phyloP scores from a whole-genome alignment of 2,888 invertebrate species.

The Drosophila neonasuta region DNA sequence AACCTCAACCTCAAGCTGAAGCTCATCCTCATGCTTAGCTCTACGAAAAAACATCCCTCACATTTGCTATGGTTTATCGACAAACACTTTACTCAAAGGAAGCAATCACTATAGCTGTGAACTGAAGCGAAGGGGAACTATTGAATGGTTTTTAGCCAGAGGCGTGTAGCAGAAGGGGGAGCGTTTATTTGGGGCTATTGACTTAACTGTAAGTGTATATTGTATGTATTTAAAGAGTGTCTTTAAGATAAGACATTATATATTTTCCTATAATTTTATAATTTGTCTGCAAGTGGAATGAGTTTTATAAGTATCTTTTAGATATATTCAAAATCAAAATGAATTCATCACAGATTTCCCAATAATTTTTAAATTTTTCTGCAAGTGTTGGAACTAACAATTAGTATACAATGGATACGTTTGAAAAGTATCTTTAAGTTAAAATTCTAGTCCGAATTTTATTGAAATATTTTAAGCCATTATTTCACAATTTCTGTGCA shows the following conservation, averaged over 20 bases:
- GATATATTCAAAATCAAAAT: too few relatives aligned
- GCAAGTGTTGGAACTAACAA: too few relatives aligned
- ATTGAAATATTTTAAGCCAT: too few relatives aligned
- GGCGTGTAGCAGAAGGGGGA: slow-evolving; percentile 17
- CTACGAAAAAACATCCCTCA: slow-evolving; percentile 40
- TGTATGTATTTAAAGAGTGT: neutral
- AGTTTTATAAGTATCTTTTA: too few relatives aligned
- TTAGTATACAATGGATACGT: too few relatives aligned
- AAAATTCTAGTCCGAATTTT: too few relatives aligned
- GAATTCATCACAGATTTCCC: rapidly evolving
- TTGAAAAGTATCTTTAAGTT: too few relatives aligned
- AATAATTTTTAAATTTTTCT: too few relatives aligned
- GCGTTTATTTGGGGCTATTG: neutral
- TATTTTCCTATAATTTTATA: too few relatives aligned
- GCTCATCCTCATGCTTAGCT: slow-evolving; percentile 7
- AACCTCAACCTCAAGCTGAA: slow-evolving; percentile 17
- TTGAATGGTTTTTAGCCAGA: slow-evolving; percentile 26
- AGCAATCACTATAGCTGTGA: slow-evolving; percentile 38
- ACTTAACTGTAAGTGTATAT: neutral
- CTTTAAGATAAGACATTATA: too few relatives aligned
- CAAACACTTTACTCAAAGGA: slow-evolving; percentile 62
- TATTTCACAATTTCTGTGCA: too few relatives aligned
- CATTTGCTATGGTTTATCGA: slow-evolving; percentile 70
- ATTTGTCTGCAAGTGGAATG: too few relatives aligned
- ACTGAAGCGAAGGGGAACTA: slow-evolving; percentile 19